Evolutionary conservation across 2,888 invertebrate species (phyloP).

Genomic region (Mimumesa dahlbomi): DNA sequence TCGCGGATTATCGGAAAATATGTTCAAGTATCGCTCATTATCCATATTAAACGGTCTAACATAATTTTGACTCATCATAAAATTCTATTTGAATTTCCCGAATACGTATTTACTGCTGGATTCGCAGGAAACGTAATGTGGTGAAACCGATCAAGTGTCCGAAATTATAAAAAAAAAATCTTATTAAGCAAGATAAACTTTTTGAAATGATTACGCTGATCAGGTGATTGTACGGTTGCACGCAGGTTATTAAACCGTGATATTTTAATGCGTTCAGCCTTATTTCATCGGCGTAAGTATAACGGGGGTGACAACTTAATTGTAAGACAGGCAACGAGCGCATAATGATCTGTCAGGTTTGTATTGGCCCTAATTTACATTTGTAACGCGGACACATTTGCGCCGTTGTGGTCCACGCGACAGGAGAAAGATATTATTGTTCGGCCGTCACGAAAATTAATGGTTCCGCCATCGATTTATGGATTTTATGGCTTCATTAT

Average conservation of each 20-base stretch:
- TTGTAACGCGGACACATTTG: slow-evolving; percentile 1
- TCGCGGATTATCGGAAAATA: too few relatives aligned
- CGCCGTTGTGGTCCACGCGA: background rate
- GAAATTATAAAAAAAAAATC: background rate
- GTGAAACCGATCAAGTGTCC: too few relatives aligned
- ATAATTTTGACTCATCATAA: too few relatives aligned
- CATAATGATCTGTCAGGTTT: slow-evolving; percentile 16
- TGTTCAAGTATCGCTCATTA: too few relatives aligned
- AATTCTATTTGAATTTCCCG: background rate
- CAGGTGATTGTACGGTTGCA: too few relatives aligned
- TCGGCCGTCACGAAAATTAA: slow-evolving; percentile 30
- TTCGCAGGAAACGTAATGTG: background rate
- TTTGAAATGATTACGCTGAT: background rate
- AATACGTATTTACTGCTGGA: background rate
- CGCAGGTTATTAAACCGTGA: too few relatives aligned
- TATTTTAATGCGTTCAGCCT: too few relatives aligned
- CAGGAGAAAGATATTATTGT: slow-evolving; percentile 24
- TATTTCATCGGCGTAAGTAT: too few relatives aligned
- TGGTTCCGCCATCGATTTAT: slow-evolving; percentile 13
- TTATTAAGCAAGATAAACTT: background rate
- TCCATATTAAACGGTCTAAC: too few relatives aligned
- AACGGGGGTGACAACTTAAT: slow-evolving; percentile 8
- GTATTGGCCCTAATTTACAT: slow-evolving; percentile 9
- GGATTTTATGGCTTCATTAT: slow-evolving; percentile 19
- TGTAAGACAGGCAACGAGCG: slow-evolving; percentile 23